A percentile compares a stretch with the other conserved stretches of the same genome.
Evolutionary conservation across 2,797 vertebrate species (phyloP).

Genomic region (Kryptolebias ocellatus): DNA sequence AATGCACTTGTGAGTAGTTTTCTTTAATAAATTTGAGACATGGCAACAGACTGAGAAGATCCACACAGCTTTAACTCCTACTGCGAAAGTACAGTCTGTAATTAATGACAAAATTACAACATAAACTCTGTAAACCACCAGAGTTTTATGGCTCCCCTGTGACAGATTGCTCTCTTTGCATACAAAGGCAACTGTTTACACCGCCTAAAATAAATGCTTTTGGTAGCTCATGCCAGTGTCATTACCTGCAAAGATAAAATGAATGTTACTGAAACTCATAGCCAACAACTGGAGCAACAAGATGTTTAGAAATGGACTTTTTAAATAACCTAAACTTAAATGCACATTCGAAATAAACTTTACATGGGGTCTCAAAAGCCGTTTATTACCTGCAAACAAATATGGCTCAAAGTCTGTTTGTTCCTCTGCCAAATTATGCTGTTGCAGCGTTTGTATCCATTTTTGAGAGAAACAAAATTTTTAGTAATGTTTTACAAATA

Average conservation of each 20-base stretch:
- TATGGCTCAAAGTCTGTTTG: too few relatives aligned
- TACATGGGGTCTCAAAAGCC: too few relatives aligned
- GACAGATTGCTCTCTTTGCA: neutral
- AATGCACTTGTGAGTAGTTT: neutral
- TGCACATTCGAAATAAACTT: too few relatives aligned
- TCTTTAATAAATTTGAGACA: neutral
- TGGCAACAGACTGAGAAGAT: neutral
- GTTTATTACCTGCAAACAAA: too few relatives aligned
- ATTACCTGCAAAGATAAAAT: neutral
- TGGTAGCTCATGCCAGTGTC: neutral
- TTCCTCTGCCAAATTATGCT: too few relatives aligned
- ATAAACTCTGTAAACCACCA: constrained; percentile 12
- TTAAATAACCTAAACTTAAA: too few relatives aligned
- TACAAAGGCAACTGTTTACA: constrained; percentile 1
- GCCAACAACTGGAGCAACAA: too few relatives aligned
- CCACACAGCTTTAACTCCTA: constrained; percentile 5
- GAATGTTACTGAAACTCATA: neutral
- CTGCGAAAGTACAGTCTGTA: neutral
- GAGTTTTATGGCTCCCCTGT: constrained; percentile 8
- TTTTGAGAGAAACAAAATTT: too few relatives aligned
- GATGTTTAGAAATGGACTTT: too few relatives aligned
- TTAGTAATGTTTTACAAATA: too few relatives aligned
- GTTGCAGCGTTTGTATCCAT: too few relatives aligned
- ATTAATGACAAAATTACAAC: constrained; percentile 13
- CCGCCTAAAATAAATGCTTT: neutral